A percentile compares a stretch with the other conserved stretches of the same genome.
Evolutionary conservation across 2,113 vertebrate species (phyloP).

Genomic region (Propithecus coquereli): DNA sequence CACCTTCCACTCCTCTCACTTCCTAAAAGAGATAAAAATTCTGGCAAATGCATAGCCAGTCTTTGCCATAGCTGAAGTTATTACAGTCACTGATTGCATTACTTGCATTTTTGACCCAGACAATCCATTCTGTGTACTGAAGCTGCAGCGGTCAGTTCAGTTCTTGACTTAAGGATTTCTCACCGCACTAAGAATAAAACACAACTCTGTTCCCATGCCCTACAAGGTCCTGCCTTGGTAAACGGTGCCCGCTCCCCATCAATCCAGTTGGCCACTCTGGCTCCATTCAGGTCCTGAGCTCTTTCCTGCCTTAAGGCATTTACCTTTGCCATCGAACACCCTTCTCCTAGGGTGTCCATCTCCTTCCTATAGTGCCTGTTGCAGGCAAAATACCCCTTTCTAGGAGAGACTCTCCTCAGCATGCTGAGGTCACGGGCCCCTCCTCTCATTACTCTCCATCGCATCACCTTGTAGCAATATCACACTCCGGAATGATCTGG

Average conservation of each 20-base stretch:
- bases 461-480: neutral
- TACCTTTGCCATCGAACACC: neutral
- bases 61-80: neutral
- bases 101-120: neutral
- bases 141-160: neutral
- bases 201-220: neutral
- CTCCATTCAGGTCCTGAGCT: neutral
- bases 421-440: neutral
- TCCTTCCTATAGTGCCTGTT: neutral
- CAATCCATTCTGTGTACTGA: neutral
- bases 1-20: rapidly evolving
- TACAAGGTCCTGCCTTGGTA: neutral
- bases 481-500: neutral
- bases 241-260: neutral
- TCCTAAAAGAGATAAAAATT: neutral
- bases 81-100: rapidly evolving
- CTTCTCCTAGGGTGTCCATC: neutral
- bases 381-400: neutral
- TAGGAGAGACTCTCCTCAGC: neutral
- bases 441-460: neutral
- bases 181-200: neutral
- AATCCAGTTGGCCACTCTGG: neutral
- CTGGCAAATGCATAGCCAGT: neutral
- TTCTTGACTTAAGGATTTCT: neutral
- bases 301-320: neutral